A percentile compares a stretch with the other conserved stretches of the same genome.
Evolutionary conservation across 2,113 vertebrate species (phyloP).

Genomic region (Ivindomyrus marchei): DNA sequence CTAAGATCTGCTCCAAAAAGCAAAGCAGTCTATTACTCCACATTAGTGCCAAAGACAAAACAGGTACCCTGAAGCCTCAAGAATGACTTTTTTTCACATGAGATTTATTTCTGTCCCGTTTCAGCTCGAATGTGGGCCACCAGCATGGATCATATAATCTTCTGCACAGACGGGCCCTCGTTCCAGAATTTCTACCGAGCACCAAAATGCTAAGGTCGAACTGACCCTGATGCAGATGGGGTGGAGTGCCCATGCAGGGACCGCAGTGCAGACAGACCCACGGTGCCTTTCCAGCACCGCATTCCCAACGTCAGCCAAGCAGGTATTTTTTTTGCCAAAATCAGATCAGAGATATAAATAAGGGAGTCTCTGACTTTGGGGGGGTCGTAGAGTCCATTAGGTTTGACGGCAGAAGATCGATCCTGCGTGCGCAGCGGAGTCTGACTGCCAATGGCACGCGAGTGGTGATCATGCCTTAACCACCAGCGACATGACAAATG

Average conservation of each 20-base stretch:
- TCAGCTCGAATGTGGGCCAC: neutral
- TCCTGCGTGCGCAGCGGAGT: neutral
- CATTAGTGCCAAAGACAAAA: neutral
- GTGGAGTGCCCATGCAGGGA: neutral
- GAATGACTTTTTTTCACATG: neutral
- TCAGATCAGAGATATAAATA: neutral
- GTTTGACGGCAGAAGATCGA: neutral
- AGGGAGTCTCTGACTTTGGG: neutral
- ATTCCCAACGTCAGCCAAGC: neutral
- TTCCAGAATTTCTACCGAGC: neutral
- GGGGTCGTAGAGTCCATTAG: neutral
- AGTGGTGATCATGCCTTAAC: neutral
- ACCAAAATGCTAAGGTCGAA: neutral
- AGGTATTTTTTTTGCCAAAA: neutral
- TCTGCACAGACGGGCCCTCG: neutral
- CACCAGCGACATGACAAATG: neutral
- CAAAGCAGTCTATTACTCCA: too few species aligned
- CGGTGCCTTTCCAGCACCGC: neutral
- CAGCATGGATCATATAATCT: neutral
- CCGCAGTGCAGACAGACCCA: neutral
- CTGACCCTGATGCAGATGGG: neutral
- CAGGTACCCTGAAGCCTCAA: neutral
- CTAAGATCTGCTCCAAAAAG: neutral
- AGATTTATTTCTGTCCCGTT: neutral
- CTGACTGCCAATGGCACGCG: neutral